Conservation (phyloP, 2,888 invertebrate genomes). For the Aphidoletes aphidimyza region DNA sequence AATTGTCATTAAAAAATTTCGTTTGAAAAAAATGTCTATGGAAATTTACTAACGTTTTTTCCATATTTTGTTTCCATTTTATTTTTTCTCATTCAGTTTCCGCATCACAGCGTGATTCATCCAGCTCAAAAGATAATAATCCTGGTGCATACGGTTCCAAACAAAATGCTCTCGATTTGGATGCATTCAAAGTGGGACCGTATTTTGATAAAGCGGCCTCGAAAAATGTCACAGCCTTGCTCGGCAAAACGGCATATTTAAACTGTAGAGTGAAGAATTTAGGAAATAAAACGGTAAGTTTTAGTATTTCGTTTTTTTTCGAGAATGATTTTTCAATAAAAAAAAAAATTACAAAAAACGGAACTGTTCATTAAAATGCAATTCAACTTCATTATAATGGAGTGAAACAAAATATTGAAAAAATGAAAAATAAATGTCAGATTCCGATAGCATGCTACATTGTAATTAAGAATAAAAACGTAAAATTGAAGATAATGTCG, state of each 20-base stretch:
- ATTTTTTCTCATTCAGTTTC: constrained; percentile 61
- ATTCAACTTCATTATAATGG: too few relatives aligned
- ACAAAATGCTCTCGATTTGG: constrained; percentile 61
- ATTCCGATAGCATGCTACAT: too few relatives aligned
- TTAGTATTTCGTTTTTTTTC: neutral
- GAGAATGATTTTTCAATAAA: too few relatives aligned
- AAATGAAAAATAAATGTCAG: too few relatives aligned
- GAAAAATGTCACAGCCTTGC: constrained; percentile 81
- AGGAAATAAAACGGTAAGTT: constrained; percentile 88
- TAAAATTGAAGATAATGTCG: too few relatives aligned
- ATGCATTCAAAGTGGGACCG: constrained; percentile 73
- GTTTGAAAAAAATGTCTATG: neutral
- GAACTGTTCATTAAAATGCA: too few relatives aligned
- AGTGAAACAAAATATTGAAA: too few relatives aligned
- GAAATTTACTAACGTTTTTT: neutral
- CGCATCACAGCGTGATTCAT: constrained; percentile 63
- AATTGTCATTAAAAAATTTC: too few relatives aligned
- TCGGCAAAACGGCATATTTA: constrained; percentile 89
- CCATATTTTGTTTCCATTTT: constrained; percentile 57
- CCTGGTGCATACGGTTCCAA: constrained; percentile 58
- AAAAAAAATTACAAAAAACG: too few relatives aligned
- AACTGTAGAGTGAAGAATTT: constrained; percentile 91
- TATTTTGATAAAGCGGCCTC: constrained; percentile 80
- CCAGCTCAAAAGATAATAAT: constrained; percentile 63
- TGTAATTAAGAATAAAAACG: too few relatives aligned